Evolutionary conservation across 1,140 invertebrate genomes (phyloP).

Genomic region (Vanessa atalanta): DNA sequence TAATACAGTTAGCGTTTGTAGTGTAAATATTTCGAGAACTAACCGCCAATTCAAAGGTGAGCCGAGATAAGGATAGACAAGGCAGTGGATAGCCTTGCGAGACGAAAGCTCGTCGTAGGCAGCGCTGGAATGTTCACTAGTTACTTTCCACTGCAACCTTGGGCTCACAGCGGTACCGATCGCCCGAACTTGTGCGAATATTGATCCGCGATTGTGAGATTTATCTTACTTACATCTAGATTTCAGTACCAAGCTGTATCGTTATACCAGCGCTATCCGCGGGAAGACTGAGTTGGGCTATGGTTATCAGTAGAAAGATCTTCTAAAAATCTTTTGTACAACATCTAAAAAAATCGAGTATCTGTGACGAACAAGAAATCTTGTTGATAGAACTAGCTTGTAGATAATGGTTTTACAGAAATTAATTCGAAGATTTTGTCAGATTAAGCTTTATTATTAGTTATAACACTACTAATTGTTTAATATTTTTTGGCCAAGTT

Average conservation of each 20-base stretch:
- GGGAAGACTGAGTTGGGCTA: no score
- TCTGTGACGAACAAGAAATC: no score
- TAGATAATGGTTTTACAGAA: no score
- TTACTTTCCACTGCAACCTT: slow-evolving; percentile 69
- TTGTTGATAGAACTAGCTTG: no score
- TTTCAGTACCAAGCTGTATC: neutral
- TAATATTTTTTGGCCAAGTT: no score
- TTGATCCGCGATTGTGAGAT: slow-evolving; percentile 37
- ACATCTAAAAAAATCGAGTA: no score
- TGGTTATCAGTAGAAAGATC: no score
- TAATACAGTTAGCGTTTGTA: slow-evolving; percentile 13
- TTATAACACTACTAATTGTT: no score
- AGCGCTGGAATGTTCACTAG: slow-evolving; percentile 53
- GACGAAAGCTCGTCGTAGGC: slow-evolving; percentile 58
- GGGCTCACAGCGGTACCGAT: slow-evolving; percentile 47
- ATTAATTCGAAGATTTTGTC: no score
- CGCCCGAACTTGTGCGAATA: slow-evolving; percentile 58
- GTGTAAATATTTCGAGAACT: slow-evolving; percentile 47
- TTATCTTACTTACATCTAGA: slow-evolving; percentile 34
- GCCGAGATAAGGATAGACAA: slow-evolving; percentile 45
- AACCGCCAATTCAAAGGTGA: slow-evolving; percentile 47
- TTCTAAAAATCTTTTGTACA: no score
- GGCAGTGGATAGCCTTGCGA: slow-evolving; percentile 59
- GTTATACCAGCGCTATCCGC: neutral
- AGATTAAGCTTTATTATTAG: no score